Conservation (phyloP, 2,888 invertebrate species). For the Kuschelorhynchus macadamiae region DNA sequence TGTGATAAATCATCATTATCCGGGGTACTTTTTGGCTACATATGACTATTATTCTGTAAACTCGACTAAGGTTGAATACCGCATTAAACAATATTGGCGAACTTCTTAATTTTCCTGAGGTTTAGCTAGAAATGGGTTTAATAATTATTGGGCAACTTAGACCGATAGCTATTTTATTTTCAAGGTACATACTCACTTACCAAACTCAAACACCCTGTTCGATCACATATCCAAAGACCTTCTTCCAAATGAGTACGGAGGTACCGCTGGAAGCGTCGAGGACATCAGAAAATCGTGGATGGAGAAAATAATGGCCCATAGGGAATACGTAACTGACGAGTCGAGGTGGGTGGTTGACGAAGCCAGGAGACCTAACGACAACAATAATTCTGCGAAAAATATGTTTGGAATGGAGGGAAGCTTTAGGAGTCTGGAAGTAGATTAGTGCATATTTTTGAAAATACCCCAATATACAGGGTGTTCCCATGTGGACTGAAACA, state of each 20-base stretch:
- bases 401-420: conserved; percentile 71
- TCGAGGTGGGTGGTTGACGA: conserved; percentile 76
- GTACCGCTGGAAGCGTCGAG: conserved; percentile 74
- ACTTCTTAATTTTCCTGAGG: too few species aligned
- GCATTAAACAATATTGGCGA: too few species aligned
- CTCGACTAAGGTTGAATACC: too few species aligned
- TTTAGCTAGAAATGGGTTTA: too few species aligned
- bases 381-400: conserved; percentile 62
- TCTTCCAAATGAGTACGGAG: conserved; percentile 80
- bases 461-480: too few species aligned
- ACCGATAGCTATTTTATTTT: conserved; percentile 51
- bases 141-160: too few species aligned
- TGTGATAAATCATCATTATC: too few species aligned
- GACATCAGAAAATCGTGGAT: conserved; percentile 76
- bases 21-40: too few species aligned
- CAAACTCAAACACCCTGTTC: conserved; percentile 76
- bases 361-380: conserved; percentile 65
- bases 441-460: conserved; percentile 67
- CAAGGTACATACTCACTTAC: conserved; percentile 80
- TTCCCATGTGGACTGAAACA: too few species aligned
- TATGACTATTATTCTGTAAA: too few species aligned
- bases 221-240: conserved; percentile 76
- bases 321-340: conserved; percentile 71
- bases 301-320: conserved; percentile 73
- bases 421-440: conserved; percentile 73